These are phyloP conservation scores for Barnardius zonarius DNA, from an alignment of 2,113 vertebrate genomes.

Conservation along the genomic window DNA sequence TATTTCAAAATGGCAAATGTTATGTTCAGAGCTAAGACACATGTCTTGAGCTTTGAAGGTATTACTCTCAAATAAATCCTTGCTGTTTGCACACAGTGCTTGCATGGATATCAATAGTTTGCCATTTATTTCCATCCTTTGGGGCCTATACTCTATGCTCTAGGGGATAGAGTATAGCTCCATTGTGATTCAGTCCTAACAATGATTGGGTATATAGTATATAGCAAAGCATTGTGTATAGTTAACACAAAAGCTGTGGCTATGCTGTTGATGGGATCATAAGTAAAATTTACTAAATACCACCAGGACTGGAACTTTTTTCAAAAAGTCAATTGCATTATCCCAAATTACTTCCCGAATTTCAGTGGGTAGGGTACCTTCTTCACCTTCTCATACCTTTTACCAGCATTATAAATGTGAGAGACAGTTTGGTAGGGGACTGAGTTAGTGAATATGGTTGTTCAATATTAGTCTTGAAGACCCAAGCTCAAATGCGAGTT, in stretches of 20 bases:
- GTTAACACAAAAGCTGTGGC: not conserved
- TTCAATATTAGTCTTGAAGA: not conserved
- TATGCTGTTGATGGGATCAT: not conserved
- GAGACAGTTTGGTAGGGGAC: not conserved
- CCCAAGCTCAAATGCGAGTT: accelerated
- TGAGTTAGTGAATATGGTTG: not conserved
- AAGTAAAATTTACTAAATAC: not conserved
- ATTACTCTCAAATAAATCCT: not conserved
- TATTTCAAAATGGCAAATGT: not conserved
- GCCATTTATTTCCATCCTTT: not conserved
- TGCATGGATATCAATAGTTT: not conserved
- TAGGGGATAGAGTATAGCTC: not conserved
- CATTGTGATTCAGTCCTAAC: not conserved
- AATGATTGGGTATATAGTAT: not conserved
- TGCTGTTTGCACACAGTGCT: not conserved
- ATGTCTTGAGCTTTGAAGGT: not conserved
- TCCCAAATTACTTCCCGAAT: not conserved
- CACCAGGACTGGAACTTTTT: not conserved
- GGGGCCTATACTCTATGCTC: not conserved
- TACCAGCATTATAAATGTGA: not conserved
- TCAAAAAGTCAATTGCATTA: not conserved
- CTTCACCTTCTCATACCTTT: not conserved
- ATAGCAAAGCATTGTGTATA: not conserved
- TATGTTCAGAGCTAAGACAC: not conserved
- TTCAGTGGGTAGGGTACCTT: not conserved